Base-by-base conservation (phyloP, 2,888 invertebrate genomes). In the Unio delphinus region DNA sequence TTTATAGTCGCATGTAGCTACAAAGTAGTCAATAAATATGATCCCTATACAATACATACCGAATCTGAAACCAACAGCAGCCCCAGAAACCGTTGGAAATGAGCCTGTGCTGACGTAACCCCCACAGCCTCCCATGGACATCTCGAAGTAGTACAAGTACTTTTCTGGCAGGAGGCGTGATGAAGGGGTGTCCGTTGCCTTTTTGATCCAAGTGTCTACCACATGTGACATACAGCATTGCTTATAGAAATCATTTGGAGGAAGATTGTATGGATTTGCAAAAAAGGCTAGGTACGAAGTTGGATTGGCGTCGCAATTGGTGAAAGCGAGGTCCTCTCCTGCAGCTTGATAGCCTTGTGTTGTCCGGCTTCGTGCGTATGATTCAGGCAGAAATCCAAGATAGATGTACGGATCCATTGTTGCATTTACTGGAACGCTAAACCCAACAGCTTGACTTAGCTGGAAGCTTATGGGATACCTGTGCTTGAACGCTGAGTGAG, bases 271-370 rank as follows among this genome's bases (percentile, higher is more conserved):
- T 11, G 58, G 57, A 20, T 65, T 6, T 6, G 58, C 58, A 15
- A 65, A 59, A 3, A 65, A n/a, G 1, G 65, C 58, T 18, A 65
- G 20, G n/a, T 65, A 65, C 2, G 58, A 54, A n/a, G 59, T 65
- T 18, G 65, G 65, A 54, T 65, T 59, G 20, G 17, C 20, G 59
- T 65, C 59, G 17, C 65, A 58, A 30, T 65, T 65, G 34, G 26
- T 20, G 65, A 65, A 65, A 18, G 15, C 59, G 18, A 59, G 11
- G 34, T 65, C 65, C 15, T n/a, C 26, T 18, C 65, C 65, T 28
- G 58, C 65, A 3, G 65, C 56, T 23, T 59, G 11, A 54, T 65
- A 65, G 26, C 65, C 65, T 23, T 65, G 65, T 8, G 18, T 45
- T 11, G 59, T 58, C 23, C 57, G 30, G 11, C 34, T 28, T 6